Evolutionary conservation across 2,888 invertebrate species (phyloP), one percentile per base, ranked within the genome.

Genomic region (Aplocera efformata): DNA sequence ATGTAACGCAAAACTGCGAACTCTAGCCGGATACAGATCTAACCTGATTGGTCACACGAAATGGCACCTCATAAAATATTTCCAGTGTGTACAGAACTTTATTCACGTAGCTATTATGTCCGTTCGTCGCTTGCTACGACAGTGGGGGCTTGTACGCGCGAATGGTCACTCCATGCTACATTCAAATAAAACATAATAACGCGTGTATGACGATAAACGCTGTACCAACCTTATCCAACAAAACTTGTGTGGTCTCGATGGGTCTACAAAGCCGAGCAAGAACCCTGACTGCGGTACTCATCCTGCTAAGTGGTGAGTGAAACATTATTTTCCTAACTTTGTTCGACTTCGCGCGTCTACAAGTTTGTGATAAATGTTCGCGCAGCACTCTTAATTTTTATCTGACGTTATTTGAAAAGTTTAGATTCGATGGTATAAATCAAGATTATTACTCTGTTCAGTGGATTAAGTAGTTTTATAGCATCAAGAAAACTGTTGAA

Each of bases 221-320:
- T 6, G n/a, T n/a, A n/a, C n/a, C n/a, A n/a, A n/a, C n/a, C n/a
- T 31, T 24, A 35, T 22, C 7, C n/a, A 32, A 43, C 17, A 42
- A 50, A 57, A 53, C 56, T 66, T 64, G 55, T 63, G 60, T 51
- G 56, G 61, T 66, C 63, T 67, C 72, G 69, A 78, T 78, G 78
- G 67, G 58, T 67, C 37, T 56, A 48, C 36, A 41, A 52, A 69
- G 73, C 59, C 68, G 72, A 48, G 22, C 38, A 17, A 43, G 39
- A 45, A 48, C 63, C 49, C 46, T 53, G 53, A 55, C 57, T 57
- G 64, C 69, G 62, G 63, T 71, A 56, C 70, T 82, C 71, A 72
- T 84, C 67, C 72, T 72, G 55, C 65, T 84, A 64, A 81, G 77
- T 78, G 83, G 84, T 85, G 67, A 82, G 84, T 81, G 59, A 54